Percentiles rank a stretch among this genome's conserved stretches.
phyloP scores from a whole-genome alignment of 2,888 invertebrate genomes.

The Torymus auratus region DNA sequence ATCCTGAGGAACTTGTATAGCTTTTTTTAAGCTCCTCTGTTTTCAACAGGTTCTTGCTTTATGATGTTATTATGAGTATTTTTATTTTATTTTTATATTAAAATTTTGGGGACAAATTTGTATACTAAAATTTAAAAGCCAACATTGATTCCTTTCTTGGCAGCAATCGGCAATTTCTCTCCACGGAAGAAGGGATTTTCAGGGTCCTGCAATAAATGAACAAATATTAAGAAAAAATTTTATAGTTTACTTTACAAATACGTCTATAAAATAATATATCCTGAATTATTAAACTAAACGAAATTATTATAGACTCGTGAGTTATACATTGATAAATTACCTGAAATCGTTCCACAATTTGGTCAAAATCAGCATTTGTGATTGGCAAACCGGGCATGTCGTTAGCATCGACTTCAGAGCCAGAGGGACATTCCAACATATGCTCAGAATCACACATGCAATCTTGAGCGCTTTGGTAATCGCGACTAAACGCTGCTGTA shows the following conservation, averaged over 20 bases:
- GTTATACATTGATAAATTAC: slow-evolving; percentile 67
- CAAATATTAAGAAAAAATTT: slow-evolving; percentile 20
- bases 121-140: slow-evolving; percentile 70
- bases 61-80: slow-evolving; percentile 38
- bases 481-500: slow-evolving; percentile 95
- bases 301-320: background rate
- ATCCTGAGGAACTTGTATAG: slow-evolving; percentile 30
- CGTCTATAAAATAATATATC: background rate
- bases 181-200: slow-evolving; percentile 91
- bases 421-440: slow-evolving; percentile 93
- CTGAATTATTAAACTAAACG: background rate
- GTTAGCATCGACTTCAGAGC: slow-evolving; percentile 74
- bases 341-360: slow-evolving; percentile 82
- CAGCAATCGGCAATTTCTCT: slow-evolving; percentile 92
- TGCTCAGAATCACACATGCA: slow-evolving; percentile 99
- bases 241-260: slow-evolving; percentile 41
- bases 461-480: slow-evolving; percentile 93
- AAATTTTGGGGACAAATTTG: slow-evolving; percentile 31
- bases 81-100: slow-evolving; percentile 27
- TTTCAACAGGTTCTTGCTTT: slow-evolving; percentile 44
- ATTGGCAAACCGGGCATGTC: slow-evolving; percentile 70
- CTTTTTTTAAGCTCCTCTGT: background rate
- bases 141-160: slow-evolving; percentile 92
- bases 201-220: slow-evolving; percentile 78
- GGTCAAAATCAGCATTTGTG: slow-evolving; percentile 81